Percentiles rank a stretch among this genome's conserved stretches.
Evolutionary conservation across 2,113 vertebrate genomes (phyloP).

Genomic region (Lophochroa leadbeateri): DNA sequence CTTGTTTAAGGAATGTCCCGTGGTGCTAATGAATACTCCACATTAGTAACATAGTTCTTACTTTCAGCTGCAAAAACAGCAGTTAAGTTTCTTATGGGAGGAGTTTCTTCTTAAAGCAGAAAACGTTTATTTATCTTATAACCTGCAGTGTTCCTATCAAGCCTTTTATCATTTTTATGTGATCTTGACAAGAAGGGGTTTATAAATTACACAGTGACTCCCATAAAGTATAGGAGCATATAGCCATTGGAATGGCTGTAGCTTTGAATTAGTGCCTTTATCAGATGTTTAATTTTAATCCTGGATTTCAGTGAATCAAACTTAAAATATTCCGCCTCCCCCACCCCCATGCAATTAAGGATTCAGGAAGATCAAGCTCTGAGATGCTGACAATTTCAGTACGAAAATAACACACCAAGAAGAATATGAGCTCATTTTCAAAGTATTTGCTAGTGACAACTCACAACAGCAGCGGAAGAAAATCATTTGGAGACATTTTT

Average conservation of each 20-base stretch:
- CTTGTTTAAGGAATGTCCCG: neutral
- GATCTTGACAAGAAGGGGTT: neutral
- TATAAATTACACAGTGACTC: neutral
- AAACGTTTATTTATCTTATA: neutral
- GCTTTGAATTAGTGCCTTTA: neutral
- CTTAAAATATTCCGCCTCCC: neutral
- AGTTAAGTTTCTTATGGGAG: neutral
- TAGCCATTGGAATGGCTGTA: neutral
- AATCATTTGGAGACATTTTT: neutral
- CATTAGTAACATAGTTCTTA: neutral
- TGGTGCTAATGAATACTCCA: neutral
- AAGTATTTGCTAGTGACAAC: neutral
- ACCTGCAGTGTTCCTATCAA: neutral
- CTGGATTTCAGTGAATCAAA: neutral
- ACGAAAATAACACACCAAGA: neutral
- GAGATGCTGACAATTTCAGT: neutral
- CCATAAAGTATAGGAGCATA: neutral
- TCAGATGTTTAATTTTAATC: neutral
- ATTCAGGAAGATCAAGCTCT: neutral
- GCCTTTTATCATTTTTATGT: neutral
- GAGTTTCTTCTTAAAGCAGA: neutral
- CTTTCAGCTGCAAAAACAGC: neutral
- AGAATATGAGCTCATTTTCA: neutral
- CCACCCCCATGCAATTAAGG: neutral
- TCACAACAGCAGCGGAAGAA: neutral